Base-by-base conservation (phyloP, 1,140 invertebrate genomes). In the Belonocnema kinseyi region DNA sequence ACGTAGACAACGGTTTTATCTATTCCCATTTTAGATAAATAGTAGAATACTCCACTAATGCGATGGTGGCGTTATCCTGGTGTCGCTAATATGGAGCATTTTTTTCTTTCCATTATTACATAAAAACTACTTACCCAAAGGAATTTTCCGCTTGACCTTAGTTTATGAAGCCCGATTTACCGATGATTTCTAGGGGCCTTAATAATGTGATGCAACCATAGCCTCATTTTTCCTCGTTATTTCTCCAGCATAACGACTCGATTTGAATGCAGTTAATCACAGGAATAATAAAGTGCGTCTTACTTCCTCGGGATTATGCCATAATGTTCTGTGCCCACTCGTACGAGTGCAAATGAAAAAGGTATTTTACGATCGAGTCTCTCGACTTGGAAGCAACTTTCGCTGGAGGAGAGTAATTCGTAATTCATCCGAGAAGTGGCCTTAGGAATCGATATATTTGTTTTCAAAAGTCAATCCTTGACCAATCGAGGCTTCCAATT, bases 391-490 rank as follows among this genome's bases (percentile, higher is more conserved):
- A 51, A 21, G 72, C 73, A 75, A 54, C 73, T 75, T 54, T 46
- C 53, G 73, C 73, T 61, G 51, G 50, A 21, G 50, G 72, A 72
- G 72, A 26, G 12, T 33, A 33, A 33, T 33, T 33, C 26, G 40
- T 79, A 75, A 81, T 74, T 77, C 78, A 13, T 56, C 16, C 50
- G 19, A 54, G 73, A 82, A 74, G 50, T 71, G 74, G 82, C 50
- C 73, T 79, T 85, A 74, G 74, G 77, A 80, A 85, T 85, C 76
- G 73, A 80, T 76, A 85, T 84, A 33, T 33, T 33, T 82, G 77
- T 85, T 82, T 81, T 81, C 75, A 81, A 70, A 73, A 80, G 56
- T 77, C 50, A 40, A 66, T 66, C 70, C 11, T 54, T 46, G 58
- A 76, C 77, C 72, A 85, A 85, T 81, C 75, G 83, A 73, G 75